Evolutionary conservation across 2,888 invertebrate genomes (phyloP), one percentile per base, ranked within the genome.

Genomic region (Drosophila pegasa): DNA sequence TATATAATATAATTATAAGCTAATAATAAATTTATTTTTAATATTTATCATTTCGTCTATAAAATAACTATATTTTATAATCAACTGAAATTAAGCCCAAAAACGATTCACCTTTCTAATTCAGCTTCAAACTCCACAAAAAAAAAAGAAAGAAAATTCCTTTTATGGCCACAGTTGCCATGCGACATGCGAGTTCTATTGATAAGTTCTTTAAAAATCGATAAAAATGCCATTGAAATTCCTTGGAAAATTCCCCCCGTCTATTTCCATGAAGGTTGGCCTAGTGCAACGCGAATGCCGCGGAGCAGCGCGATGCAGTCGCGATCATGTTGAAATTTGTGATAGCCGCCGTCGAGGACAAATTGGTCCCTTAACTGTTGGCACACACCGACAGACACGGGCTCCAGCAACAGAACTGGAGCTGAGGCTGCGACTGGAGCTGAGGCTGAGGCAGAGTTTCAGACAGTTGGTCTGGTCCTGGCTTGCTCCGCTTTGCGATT

Each of bases 401-500:
- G n/a, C 31, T 35, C 12, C 51, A 58, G 18, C 48, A 33, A 22
- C 48, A 43, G 52, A 55, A 27, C 33, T 71, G 66, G 40, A 62
- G 45, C 31, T 41, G 40, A 5, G 12, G 37, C 51, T 37, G 18
- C 18, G 45, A 22, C 35, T 38, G 29, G 27, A 50, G 48, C 58
- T 41, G 40, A 20, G 33, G 41, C 48, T 59, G 40, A 9, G 40
- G 14, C 43, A 9, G 45, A 45, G 45, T 7, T 12, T 45, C 59
- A 66, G 75, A 66, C 78, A 75, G 79, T 75, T 71, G 76, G 71
- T 68, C 67, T 78, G 80, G 64, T 62, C 55, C 68, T 41, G 56
- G 57, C 68, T 61, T 80, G 88, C 88, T 88, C 87, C 80, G 83
- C 88, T 84, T 84, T 75, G 85, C 81, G 89, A 89, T 89, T 90